Evolutionary conservation across 2,113 vertebrate genomes (phyloP), one percentile per base, ranked within the genome.

Genomic region (Carettochelys insculpta): DNA sequence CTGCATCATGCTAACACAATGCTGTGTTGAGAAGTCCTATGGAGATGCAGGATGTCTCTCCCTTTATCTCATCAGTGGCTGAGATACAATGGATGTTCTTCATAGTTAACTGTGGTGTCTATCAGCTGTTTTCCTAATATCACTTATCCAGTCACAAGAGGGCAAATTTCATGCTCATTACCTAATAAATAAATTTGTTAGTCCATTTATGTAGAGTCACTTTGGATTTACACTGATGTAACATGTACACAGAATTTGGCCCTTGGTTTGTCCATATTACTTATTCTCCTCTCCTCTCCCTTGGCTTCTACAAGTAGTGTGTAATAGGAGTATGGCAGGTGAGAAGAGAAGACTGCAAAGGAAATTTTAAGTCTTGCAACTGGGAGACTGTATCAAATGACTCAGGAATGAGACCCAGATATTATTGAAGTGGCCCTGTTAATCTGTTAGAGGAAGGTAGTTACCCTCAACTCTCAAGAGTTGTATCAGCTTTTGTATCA

Each of bases 231-330:
- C 17, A 47, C 58, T 51, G 45, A 17, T 50, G 29, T 58, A 61
- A 50, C n/a, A 77, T 61, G 48, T 27, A 41, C 58, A 61, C 17
- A 87, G 78, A 87, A 83, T 71, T 71, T 61, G 61, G 29, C 41
- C 27, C 47, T 34, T 90, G 65, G 61, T 11, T 17, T 1, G 2
- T 51, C 29, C 88, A 14, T 17, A 5, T 77, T 65, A 54, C n/a
- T 81, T 0, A 0, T 91, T 92, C 77, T 91, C 31, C 85, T 8
- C 3, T 52, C 0, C 45, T 25, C 41, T 27, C 41, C 71, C 24
- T 20, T 43, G 24, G 14, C 10, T 73, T 20, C 6, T 73, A 73
- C 5, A 75, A 22, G 38, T 75, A 10, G 22, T 14, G 4, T 93
- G 29, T 12, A 17, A 29, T 78, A 19, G 75, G 45, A 50, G 31